Percentiles rank a stretch among this genome's conserved stretches.
Conservation (phyloP, 2,113 vertebrate genomes). For the Psilopsiagon aymara region DNA sequence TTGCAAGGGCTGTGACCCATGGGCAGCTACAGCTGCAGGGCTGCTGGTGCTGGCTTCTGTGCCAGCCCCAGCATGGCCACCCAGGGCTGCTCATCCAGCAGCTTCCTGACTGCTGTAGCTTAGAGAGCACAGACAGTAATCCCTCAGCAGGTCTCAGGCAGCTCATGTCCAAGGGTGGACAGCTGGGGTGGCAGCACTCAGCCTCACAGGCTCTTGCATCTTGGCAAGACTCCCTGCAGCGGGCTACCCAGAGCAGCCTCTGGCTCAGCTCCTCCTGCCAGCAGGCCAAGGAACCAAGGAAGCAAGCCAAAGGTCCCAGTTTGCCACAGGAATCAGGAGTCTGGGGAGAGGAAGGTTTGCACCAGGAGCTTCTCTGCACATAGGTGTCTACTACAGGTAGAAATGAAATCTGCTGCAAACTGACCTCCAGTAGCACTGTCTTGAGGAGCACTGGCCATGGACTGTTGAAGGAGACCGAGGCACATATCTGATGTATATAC, state of each 20-base stretch:
- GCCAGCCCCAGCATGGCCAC: fast-evolving
- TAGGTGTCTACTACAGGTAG: not conserved
- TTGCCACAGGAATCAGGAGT: not conserved
- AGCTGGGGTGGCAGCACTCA: not conserved
- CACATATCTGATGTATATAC: fast-evolving
- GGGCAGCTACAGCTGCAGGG: not conserved
- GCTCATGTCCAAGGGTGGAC: fast-evolving
- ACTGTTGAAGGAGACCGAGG: not conserved
- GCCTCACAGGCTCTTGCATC: fast-evolving
- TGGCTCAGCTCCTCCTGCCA: not conserved
- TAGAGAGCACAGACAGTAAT: fast-evolving
- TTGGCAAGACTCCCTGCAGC: fast-evolving
- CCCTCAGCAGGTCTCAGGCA: not conserved
- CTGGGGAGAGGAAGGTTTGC: not conserved
- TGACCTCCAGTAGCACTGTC: not conserved
- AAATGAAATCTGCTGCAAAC: not conserved
- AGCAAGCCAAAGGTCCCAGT: not conserved
- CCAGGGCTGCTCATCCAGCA: fast-evolving
- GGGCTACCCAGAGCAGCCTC: not conserved
- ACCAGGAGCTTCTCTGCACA: not conserved
- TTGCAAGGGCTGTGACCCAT: not conserved
- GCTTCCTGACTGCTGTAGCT: not conserved
- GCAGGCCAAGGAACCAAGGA: not conserved
- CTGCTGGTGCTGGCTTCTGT: not conserved
- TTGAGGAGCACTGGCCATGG: not conserved